Percentiles rank a stretch among this genome's conserved stretches.
Evolutionary conservation across 2,113 vertebrate species (phyloP).

Genomic region (Prunella fulvescens): DNA sequence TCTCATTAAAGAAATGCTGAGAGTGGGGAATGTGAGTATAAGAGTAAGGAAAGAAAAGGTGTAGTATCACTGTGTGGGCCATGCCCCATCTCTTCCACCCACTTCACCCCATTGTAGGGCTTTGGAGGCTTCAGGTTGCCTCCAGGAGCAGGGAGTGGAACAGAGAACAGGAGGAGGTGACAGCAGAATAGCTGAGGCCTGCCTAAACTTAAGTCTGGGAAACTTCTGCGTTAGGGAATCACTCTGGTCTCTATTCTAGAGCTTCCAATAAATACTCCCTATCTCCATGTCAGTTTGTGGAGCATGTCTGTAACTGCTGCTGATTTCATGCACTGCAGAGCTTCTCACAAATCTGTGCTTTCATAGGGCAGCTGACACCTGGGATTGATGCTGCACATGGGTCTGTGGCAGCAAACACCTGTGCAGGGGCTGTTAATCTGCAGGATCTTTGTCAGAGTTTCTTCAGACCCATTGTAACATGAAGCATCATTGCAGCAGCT

Average conservation of each 20-base stretch:
- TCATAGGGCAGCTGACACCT: not conserved
- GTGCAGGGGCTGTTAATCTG: not conserved
- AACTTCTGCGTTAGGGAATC: not conserved
- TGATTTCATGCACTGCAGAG: not conserved
- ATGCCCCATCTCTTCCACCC: not conserved
- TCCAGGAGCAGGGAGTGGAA: rapidly evolving
- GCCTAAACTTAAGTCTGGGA: not conserved
- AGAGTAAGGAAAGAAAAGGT: not conserved
- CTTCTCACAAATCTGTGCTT: not conserved
- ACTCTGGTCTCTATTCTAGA: not conserved
- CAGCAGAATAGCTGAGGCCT: not conserved
- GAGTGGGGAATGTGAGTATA: not conserved
- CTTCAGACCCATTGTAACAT: not conserved
- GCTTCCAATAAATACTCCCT: not conserved
- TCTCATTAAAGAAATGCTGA: not conserved
- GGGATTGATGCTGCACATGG: not conserved
- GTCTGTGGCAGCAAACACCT: not conserved
- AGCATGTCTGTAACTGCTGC: not conserved
- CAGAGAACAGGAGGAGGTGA: not conserved
- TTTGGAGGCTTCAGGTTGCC: not conserved
- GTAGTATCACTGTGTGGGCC: rapidly evolving
- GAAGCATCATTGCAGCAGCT: not conserved
- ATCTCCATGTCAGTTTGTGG: not conserved
- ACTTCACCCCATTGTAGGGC: rapidly evolving
- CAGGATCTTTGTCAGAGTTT: not conserved